phyloP scores from a whole-genome alignment of 2,113 vertebrate species.

The Rhea pennata region DNA sequence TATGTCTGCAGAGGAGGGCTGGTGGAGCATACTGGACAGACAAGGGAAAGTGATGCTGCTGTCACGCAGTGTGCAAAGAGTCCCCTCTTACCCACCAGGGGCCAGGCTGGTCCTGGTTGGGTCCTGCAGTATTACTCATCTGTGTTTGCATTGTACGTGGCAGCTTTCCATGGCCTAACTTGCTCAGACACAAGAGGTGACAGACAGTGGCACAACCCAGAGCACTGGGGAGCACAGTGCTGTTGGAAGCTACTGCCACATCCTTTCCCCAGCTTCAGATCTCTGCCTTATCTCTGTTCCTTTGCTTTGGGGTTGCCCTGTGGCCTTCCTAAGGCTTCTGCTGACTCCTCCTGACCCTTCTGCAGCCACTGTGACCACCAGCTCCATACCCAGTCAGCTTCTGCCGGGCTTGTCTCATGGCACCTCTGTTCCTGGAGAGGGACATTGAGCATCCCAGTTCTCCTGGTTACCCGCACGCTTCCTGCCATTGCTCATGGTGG shows the following conservation, averaged over 20 bases:
- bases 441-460: not conserved
- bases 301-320: not conserved
- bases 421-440: not conserved
- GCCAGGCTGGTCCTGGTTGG: not conserved
- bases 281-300: not conserved
- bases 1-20: not conserved
- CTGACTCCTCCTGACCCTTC: not conserved
- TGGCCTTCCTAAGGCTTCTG: not conserved
- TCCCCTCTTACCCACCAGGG: not conserved
- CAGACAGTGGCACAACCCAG: not conserved
- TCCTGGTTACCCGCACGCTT: fast-evolving
- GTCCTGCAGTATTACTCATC: not conserved
- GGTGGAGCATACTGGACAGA: not conserved
- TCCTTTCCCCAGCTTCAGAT: not conserved
- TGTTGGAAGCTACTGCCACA: not conserved
- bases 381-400: not conserved
- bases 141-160: not conserved
- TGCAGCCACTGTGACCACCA: not conserved
- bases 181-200: not conserved
- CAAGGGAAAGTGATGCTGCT: not conserved
- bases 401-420: not conserved
- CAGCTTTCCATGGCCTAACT: not conserved
- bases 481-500: fast-evolving
- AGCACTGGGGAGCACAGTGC: not conserved
- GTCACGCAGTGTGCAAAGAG: fast-evolving